These are phyloP conservation scores for Caenorhabditis plicata DNA, from an alignment of 2,888 invertebrate genomes.

Conservation along the genomic window DNA sequence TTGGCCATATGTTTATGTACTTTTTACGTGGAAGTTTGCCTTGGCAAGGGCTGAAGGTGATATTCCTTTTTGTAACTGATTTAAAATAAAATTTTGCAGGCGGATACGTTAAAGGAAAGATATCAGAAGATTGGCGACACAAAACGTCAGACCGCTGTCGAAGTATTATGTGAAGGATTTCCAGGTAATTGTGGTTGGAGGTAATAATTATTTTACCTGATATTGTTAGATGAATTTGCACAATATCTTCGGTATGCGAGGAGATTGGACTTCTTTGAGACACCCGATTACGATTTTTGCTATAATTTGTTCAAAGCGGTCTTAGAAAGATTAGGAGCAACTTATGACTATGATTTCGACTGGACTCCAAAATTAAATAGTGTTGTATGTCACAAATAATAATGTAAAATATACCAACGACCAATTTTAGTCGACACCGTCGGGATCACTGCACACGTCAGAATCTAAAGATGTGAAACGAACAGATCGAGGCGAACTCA, in stretches of 20 bases:
- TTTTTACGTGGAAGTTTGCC: conserved; percentile 98
- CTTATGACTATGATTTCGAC: conserved; percentile 66
- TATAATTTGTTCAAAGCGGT: conserved; percentile 63
- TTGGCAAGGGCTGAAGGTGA: conserved; percentile 93
- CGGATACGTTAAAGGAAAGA: conserved; percentile 68
- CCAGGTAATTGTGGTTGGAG: conserved; percentile 69
- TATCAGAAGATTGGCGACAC: conserved; percentile 99
- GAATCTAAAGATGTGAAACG: conserved; percentile 46
- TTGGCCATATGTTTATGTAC: conserved; percentile 99
- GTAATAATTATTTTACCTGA: not conserved
- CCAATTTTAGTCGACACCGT: conserved; percentile 60
- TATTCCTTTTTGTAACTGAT: not conserved
- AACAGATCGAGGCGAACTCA: conserved; percentile 41
- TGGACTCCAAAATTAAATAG: conserved; percentile 65
- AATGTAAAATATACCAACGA: not conserved
- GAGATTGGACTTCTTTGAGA: conserved; percentile 97
- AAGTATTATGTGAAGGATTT: conserved; percentile 77
- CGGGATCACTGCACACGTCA: conserved; percentile 61
- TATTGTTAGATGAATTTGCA: conserved; percentile 86
- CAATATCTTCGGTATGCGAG: conserved; percentile 94
- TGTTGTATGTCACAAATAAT: conserved; percentile 36
- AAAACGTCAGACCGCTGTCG: conserved; percentile 96
- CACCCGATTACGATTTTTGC: conserved; percentile 94
- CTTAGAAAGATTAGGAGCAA: conserved; percentile 56
- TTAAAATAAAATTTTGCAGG: conserved; percentile 9